These are phyloP conservation scores for Anoplopoma fimbria DNA, from an alignment of 2,113 vertebrate genomes.

Conservation along the genomic window DNA sequence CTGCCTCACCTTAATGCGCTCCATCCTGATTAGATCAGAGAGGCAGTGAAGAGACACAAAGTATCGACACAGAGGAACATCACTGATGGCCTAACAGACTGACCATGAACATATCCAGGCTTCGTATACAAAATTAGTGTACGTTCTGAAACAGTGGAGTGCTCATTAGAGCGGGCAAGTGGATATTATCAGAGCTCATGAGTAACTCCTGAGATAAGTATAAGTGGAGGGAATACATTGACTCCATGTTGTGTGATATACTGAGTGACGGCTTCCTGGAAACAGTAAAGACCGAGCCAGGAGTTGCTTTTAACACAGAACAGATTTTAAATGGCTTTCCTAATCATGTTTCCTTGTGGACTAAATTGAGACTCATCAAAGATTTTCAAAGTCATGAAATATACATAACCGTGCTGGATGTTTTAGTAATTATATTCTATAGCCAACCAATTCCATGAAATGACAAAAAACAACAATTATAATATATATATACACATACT, in stretches of 20 bases:
- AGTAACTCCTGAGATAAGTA: slow-evolving; percentile 51
- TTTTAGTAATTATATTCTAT: not conserved
- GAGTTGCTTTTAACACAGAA: slow-evolving; percentile 25
- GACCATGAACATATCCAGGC: slow-evolving; percentile 44
- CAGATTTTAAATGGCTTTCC: slow-evolving; percentile 1
- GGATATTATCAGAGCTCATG: slow-evolving; percentile 49
- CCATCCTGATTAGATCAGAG: slow-evolving; percentile 90
- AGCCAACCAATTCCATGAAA: not conserved
- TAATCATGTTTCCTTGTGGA: slow-evolving; percentile 15
- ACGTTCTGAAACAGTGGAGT: slow-evolving; percentile 48
- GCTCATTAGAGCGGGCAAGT: slow-evolving; percentile 59
- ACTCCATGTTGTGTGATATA: slow-evolving; percentile 42
- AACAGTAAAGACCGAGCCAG: slow-evolving; percentile 34
- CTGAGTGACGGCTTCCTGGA: slow-evolving; percentile 48
- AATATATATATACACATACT: no score
- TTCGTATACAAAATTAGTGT: slow-evolving; percentile 54
- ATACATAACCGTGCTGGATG: not conserved
- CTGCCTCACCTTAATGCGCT: slow-evolving; percentile 97
- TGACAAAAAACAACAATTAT: not conserved
- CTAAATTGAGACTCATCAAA: slow-evolving; percentile 3
- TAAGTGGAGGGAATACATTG: slow-evolving; percentile 67
- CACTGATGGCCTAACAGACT: slow-evolving; percentile 12
- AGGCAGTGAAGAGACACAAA: slow-evolving; percentile 49
- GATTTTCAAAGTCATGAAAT: not conserved
- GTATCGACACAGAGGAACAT: slow-evolving; percentile 60